phyloP scores from a whole-genome alignment of 2,888 invertebrate genomes.

The Scelioninae gen. 1 region DNA sequence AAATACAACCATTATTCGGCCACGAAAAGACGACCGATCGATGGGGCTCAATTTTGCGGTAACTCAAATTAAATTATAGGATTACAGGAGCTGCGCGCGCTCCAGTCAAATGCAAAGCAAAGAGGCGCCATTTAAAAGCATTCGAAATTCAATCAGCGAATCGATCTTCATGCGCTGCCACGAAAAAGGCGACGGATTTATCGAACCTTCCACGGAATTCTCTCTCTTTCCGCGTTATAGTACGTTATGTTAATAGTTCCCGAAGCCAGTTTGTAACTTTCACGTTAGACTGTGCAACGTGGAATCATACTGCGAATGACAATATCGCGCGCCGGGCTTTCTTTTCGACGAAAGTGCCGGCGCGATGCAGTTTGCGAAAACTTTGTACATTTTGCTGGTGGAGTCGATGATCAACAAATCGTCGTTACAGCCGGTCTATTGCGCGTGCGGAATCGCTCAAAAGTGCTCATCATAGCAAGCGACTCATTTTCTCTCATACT shows the following conservation, averaged over 20 bases:
- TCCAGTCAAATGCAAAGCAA: conserved; percentile 47
- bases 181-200: conserved; percentile 41
- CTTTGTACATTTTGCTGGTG: conserved; percentile 22
- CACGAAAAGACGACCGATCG: conserved; percentile 39
- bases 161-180: conserved; percentile 49
- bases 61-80: conserved; percentile 56
- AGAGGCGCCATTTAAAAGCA: conserved; percentile 57
- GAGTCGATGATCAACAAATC: conserved; percentile 40
- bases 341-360: conserved; percentile 5
- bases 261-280: conserved; percentile 24
- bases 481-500: too few species aligned
- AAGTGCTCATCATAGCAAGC: too few species aligned
- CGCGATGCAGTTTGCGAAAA: conserved; percentile 32
- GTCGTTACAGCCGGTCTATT: too few species aligned
- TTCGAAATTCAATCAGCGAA: conserved; percentile 57
- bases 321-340: conserved; percentile 23
- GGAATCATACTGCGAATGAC: conserved; percentile 36
- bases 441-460: too few species aligned
- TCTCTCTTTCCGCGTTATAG: conserved; percentile 28
- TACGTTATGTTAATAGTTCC: conserved; percentile 52
- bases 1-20: conserved; percentile 35
- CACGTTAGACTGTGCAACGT: conserved; percentile 23
- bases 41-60: conserved; percentile 44
- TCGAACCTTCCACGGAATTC: conserved; percentile 21
- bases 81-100: conserved; percentile 44